Conservation (phyloP, 2,113 vertebrate genomes). For the Acinonyx jubatus region DNA sequence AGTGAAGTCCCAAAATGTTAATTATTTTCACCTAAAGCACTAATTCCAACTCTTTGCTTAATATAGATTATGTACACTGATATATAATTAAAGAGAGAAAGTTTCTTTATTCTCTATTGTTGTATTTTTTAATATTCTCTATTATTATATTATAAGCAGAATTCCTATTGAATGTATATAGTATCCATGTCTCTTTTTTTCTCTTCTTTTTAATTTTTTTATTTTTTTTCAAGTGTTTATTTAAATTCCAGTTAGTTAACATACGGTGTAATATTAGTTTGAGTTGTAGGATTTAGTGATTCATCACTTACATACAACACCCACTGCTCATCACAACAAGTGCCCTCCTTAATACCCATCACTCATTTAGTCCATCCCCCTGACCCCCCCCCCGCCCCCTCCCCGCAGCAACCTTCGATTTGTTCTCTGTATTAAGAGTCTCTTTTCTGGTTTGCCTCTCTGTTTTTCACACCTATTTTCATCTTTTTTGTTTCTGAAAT, state of each 20-base stretch:
- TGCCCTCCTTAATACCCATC: no score
- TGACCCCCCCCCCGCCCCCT: no score
- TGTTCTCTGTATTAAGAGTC: not conserved
- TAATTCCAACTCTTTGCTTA: not conserved
- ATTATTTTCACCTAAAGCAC: not conserved
- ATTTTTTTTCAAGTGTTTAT: not conserved
- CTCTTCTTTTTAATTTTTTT: not conserved
- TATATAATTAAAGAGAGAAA: not conserved
- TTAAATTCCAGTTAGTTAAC: not conserved
- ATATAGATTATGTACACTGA: not conserved
- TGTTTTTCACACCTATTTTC: not conserved
- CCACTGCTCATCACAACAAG: not conserved
- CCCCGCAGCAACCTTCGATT: no score
- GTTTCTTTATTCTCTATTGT: not conserved
- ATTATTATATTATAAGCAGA: not conserved
- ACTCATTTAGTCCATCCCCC: no score
- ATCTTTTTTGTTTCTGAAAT: not conserved
- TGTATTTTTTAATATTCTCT: not conserved
- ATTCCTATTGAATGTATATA: not conserved
- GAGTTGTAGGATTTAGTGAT: not conserved
- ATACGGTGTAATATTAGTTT: not conserved
- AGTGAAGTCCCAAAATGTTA: not conserved
- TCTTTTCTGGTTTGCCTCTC: not conserved
- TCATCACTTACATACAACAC: not conserved
- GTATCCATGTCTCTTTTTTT: not conserved